Conservation (phyloP, 2,113 vertebrate genomes). For the Syngnathoides biaculeatus region DNA sequence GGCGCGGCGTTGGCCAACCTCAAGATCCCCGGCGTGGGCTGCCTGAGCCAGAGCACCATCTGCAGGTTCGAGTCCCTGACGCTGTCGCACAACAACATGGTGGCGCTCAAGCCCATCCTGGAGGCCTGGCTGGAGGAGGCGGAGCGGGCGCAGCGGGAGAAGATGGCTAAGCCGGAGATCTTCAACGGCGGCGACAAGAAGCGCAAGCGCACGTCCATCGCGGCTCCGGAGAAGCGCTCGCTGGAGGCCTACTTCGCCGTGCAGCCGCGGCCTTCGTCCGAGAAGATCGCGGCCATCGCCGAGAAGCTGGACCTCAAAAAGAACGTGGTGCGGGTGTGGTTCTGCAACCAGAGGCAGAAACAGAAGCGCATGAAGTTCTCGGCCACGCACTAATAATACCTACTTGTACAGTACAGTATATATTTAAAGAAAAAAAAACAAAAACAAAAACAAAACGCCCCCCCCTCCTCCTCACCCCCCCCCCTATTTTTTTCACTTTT, state of each 20-base stretch:
- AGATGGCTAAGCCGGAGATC: conserved; percentile 89
- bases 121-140: conserved; percentile 94
- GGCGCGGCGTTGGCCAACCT: conserved; percentile 88
- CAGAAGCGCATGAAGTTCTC: conserved; percentile 96
- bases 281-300: conserved; percentile 91
- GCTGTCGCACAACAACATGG: conserved; percentile 94
- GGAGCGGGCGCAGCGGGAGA: conserved; percentile 86
- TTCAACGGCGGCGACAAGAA: conserved; percentile 88
- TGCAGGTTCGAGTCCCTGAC: conserved; percentile 93
- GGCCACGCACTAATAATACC: conserved; percentile 80
- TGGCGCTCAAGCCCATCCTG: conserved; percentile 90
- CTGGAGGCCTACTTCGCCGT: conserved; percentile 90
- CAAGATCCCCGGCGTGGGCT: conserved; percentile 91
- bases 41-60: conserved; percentile 91
- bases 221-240: conserved; percentile 87
- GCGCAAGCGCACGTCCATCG: conserved; percentile 87
- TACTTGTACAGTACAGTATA: too few relatives aligned
- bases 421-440: too few relatives aligned
- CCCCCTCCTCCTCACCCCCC: too few relatives aligned
- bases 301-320: conserved; percentile 94
- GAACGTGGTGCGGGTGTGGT: conserved; percentile 92
- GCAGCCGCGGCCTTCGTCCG: conserved; percentile 87
- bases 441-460: neutral
- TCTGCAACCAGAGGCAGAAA: conserved; percentile 93
- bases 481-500: neutral